phyloP scores from a whole-genome alignment of 2,888 invertebrate species.

The Dastarcus helophoroides region DNA sequence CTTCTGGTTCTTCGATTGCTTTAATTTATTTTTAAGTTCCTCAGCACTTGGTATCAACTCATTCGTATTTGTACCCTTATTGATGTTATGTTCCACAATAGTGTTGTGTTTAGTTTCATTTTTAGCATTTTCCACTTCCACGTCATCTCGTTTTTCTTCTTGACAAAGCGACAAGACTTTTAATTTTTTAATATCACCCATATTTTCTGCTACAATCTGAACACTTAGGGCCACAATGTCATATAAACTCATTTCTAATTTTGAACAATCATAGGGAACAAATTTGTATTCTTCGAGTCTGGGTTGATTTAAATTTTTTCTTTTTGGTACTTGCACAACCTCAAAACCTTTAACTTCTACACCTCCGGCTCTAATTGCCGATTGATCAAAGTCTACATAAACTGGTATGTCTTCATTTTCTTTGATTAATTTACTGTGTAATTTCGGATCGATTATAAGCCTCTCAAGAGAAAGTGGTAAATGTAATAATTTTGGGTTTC shows the following conservation, averaged over 20 bases:
- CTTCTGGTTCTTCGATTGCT: too few relatives aligned
- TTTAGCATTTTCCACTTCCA: background rate
- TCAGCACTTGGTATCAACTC: too few relatives aligned
- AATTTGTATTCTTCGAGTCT: slow-evolving; percentile 63
- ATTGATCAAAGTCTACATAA: slow-evolving; percentile 3
- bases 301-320: slow-evolving; percentile 55
- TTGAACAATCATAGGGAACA: slow-evolving; percentile 35
- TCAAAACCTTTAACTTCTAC: slow-evolving; percentile 63
- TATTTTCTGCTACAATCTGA: slow-evolving; percentile 14
- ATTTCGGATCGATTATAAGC: slow-evolving; percentile 39
- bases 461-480: slow-evolving; percentile 48
- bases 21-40: too few relatives aligned
- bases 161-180: too few relatives aligned
- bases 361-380: slow-evolving; percentile 47
- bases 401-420: slow-evolving; percentile 3
- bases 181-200: background rate
- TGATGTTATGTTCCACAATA: too few relatives aligned
- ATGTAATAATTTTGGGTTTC: slow-evolving; percentile 38
- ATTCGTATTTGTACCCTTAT: too few relatives aligned
- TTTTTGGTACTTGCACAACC: slow-evolving; percentile 58
- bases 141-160: background rate
- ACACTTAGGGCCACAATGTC: slow-evolving; percentile 6
- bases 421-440: slow-evolving; percentile 3
- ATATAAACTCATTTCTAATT: slow-evolving; percentile 4
- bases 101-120: background rate